Base-by-base conservation (phyloP, 2,113 vertebrate species). In the Steatornis caripensis region DNA sequence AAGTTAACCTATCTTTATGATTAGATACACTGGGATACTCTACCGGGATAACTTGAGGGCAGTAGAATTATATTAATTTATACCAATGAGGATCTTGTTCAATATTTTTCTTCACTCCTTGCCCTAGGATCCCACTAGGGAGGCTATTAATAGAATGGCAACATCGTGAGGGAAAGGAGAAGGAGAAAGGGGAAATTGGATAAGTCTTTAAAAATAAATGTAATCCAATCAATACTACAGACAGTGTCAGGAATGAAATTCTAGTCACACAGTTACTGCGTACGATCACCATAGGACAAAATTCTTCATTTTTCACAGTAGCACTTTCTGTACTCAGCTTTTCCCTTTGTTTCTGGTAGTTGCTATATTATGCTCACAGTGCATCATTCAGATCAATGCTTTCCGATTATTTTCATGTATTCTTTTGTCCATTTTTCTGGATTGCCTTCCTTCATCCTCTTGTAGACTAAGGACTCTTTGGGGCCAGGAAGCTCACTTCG, bases 91-190 rank as follows among this genome's bases (percentile, higher is more conserved):
- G 41, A 95, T 95, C 66, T 88, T 54, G 53, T 75, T 92, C 93
- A 90, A 90, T 95, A 91, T 76, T 93, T 96, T 94, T 82, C 87
- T 75, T 89, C 65, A 53, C 60, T 93, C 91, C 57, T 94, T 94
- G 81, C 74, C 81, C 78, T 93, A 69, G 65, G 48, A 93, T 96
- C 69, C 94, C 87, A 91, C 81, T 30, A 65, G 91, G 74, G 93
- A 94, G 43, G 39, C 53, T 95, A 92, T 95, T 96, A 96, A 95
- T 96, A 95, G 70, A 89, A n/a, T 74, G 78, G 45, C 53, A 94
- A 82, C 81, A 61, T 48, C 91, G 82, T 5, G 5, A 85, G 89
- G 69, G 77, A 91, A 82, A 84, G 48, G 74, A 96, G 91, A 82
- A 55, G 49, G 69, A 20, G 68, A 91, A 77, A 92, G 6, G 55